A percentile compares a stretch with the other conserved stretches of the same genome.
Conservation (phyloP, 2,888 invertebrate genomes). For the Mimas tiliae region DNA sequence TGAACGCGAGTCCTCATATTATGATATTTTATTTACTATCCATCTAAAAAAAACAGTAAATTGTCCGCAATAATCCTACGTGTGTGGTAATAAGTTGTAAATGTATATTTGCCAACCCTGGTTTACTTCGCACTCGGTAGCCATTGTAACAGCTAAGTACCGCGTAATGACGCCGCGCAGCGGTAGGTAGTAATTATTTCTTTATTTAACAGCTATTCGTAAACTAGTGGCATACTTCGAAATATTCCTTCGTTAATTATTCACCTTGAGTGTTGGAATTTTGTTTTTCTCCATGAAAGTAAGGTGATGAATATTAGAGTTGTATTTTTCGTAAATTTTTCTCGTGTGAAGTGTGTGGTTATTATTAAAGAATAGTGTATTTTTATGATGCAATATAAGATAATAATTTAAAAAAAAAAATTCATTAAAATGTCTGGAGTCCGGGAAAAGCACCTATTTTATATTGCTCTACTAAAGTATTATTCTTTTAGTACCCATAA, state of each 20-base stretch:
- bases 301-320: neutral
- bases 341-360: neutral
- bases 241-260: neutral
- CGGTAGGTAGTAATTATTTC: constrained; percentile 21
- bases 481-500: too few relatives aligned
- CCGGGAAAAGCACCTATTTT: too few relatives aligned
- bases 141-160: constrained; percentile 27
- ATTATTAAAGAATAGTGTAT: neutral
- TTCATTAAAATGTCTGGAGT: too few relatives aligned
- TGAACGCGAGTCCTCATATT: too few relatives aligned
- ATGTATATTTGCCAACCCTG: constrained; percentile 10
- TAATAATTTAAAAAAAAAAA: too few relatives aligned
- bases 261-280: constrained; percentile 5
- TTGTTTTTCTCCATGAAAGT: neutral
- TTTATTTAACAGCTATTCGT: constrained; percentile 24
- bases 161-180: constrained; percentile 27
- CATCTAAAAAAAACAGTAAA: neutral
- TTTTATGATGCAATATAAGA: too few relatives aligned
- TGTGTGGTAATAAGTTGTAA: neutral
- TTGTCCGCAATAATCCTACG: neutral
- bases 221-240: constrained; percentile 9
- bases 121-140: neutral
- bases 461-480: too few relatives aligned
- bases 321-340: neutral
- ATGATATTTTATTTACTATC: neutral